Conservation (phyloP, 2,888 invertebrate species). For the Serripes groenlandicus region DNA sequence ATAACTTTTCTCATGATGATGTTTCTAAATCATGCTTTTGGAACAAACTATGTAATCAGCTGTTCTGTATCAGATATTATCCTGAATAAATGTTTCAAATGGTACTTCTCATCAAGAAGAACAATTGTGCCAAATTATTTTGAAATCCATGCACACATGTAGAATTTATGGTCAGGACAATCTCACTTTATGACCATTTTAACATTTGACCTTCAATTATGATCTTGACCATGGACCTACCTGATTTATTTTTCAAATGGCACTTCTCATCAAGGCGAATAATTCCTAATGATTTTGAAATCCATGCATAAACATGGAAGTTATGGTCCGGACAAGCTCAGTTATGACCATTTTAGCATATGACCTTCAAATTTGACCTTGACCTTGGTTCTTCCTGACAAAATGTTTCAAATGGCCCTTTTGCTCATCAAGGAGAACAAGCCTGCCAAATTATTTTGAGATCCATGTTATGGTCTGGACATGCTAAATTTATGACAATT, state of each 20-base stretch:
- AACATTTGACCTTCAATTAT: neutral
- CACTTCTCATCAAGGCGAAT: neutral
- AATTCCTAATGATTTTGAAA: neutral
- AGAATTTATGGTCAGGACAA: too few species aligned
- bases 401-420: neutral
- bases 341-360: neutral
- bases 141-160: too few species aligned
- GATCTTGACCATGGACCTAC: neutral
- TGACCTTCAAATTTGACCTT: neutral
- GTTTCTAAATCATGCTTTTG: too few species aligned
- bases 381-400: neutral
- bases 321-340: slow-evolving; percentile 8
- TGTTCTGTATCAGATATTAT: too few species aligned
- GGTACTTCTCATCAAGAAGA: too few species aligned
- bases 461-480: slow-evolving; percentile 13
- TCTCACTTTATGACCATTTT: too few species aligned
- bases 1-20: too few species aligned
- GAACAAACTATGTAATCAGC: too few species aligned
- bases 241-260: neutral
- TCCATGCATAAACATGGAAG: neutral
- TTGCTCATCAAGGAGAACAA: neutral
- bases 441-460: neutral
- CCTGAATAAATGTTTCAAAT: too few species aligned
- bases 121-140: too few species aligned
- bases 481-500: slow-evolving; percentile 2